Conservation (phyloP, 2,113 vertebrate genomes). For the Arothron firmamentum region DNA sequence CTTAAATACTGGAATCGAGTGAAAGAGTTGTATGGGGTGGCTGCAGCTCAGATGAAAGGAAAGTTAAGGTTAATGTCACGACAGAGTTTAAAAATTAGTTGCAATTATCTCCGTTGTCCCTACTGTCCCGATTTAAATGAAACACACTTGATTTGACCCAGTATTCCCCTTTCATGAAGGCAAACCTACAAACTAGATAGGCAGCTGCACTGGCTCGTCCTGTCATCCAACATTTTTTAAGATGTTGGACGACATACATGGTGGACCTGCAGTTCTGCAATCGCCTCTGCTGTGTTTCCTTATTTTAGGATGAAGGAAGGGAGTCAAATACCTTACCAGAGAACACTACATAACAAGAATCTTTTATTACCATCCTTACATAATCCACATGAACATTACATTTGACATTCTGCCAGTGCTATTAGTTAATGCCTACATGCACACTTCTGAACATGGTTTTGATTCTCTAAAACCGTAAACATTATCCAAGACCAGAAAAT, state of each 20-base stretch:
- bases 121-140: too few relatives aligned
- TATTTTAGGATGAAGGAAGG: background rate
- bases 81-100: too few relatives aligned
- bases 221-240: too few relatives aligned
- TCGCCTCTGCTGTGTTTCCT: background rate
- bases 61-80: too few relatives aligned
- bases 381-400: constrained; percentile 19
- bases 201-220: too few relatives aligned
- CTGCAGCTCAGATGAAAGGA: too few relatives aligned
- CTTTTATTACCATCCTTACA: constrained; percentile 23
- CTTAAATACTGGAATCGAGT: too few relatives aligned
- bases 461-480: constrained; percentile 43
- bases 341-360: background rate
- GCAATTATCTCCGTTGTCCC: too few relatives aligned
- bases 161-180: too few relatives aligned
- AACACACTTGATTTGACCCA: too few relatives aligned
- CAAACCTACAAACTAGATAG: background rate
- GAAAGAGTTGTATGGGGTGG: too few relatives aligned
- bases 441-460: constrained; percentile 2
- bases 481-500: background rate
- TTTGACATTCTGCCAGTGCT: constrained; percentile 1
- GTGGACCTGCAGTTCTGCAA: background rate
- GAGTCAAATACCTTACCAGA: background rate
- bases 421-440: constrained; percentile 19
- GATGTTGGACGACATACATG: too few relatives aligned